These are phyloP conservation scores for Chrysemys picta DNA, from an alignment of 2,113 vertebrate genomes.

Conservation along the genomic window DNA sequence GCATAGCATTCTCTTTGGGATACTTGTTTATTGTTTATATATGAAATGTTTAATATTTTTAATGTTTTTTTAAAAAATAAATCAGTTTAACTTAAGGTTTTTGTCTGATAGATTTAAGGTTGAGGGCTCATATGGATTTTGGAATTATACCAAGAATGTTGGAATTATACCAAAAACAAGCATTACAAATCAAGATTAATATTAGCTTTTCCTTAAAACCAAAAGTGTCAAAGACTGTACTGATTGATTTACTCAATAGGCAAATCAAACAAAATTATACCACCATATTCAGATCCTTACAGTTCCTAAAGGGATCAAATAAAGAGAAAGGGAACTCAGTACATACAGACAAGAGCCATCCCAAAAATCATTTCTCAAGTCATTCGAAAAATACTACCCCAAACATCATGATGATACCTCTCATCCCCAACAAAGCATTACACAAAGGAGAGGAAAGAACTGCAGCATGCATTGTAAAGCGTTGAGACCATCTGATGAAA, in stretches of 20 bases:
- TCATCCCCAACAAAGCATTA: neutral
- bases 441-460: neutral
- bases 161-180: neutral
- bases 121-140: neutral
- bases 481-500: neutral
- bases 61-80: neutral
- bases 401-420: neutral
- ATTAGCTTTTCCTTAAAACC: neutral
- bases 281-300: neutral
- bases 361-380: neutral
- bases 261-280: neutral
- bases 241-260: neutral
- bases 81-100: neutral
- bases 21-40: neutral
- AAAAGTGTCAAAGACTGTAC: neutral
- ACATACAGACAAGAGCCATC: neutral
- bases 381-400: neutral
- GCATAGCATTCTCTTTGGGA: neutral
- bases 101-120: neutral
- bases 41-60: neutral
- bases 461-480: neutral
- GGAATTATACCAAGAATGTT: neutral
- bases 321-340: neutral
- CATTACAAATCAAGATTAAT: neutral
- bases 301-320: neutral